Evolutionary conservation across 1,140 invertebrate genomes (phyloP).

Genomic region (Trachymyrmex septentrionalis): DNA sequence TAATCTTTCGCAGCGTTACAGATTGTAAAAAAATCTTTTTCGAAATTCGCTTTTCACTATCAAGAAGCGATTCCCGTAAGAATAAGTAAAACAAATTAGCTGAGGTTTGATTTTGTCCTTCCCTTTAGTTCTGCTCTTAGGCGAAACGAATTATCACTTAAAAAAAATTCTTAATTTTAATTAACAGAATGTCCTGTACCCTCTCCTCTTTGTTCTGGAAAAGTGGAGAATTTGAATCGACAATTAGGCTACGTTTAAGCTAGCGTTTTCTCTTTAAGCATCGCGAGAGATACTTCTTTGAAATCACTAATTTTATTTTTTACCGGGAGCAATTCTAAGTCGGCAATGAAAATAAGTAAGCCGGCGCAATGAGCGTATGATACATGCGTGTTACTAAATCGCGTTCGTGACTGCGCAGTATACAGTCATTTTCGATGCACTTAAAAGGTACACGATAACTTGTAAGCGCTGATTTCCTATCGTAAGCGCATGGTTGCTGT

Average conservation of each 20-base stretch:
- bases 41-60: no score
- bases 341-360: constrained; percentile 38
- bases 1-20: no score
- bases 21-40: no score
- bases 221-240: background rate
- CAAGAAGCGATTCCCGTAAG: no score
- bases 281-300: background rate
- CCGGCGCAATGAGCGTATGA: background rate
- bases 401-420: constrained; percentile 1
- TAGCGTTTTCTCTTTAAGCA: background rate
- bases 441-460: constrained; percentile 39
- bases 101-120: background rate
- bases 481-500: constrained; percentile 30
- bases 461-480: constrained; percentile 35
- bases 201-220: background rate
- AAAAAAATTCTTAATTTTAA: background rate
- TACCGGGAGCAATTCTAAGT: background rate
- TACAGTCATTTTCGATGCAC: constrained; percentile 40
- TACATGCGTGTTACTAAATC: background rate
- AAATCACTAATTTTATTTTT: background rate
- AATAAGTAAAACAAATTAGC: background rate
- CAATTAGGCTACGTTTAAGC: background rate
- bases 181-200: background rate
- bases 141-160: background rate
- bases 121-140: background rate